These are phyloP conservation scores for Cyaniris semiargus DNA, from an alignment of 2,888 invertebrate species.

Conservation along the genomic window DNA sequence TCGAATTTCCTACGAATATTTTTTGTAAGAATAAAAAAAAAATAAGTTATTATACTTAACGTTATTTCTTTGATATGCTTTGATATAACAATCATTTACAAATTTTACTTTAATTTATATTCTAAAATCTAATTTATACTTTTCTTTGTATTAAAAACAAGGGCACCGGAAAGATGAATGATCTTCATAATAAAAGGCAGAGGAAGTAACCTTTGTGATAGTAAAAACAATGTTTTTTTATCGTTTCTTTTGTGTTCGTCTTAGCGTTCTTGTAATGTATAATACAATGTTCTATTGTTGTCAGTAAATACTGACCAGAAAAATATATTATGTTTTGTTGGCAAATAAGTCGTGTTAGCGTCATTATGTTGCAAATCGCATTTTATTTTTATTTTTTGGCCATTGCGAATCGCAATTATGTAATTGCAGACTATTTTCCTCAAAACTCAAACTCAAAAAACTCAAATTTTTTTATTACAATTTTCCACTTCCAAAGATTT, in stretches of 20 bases:
- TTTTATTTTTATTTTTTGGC: no score
- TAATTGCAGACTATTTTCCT: no score
- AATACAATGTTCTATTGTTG: constrained; percentile 6
- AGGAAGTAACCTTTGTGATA: neutral
- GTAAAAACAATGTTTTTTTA: neutral
- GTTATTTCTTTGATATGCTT: no score
- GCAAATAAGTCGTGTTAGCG: neutral
- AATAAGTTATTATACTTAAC: no score
- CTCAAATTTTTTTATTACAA: no score
- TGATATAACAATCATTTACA: no score
- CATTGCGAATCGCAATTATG: no score
- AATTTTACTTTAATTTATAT: neutral
- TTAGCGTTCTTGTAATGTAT: neutral
- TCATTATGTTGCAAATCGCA: no score
- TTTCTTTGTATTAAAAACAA: neutral
- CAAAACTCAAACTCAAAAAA: no score
- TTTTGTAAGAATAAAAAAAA: no score
- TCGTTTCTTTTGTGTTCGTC: neutral
- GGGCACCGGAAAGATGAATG: neutral
- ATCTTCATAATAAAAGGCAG: constrained; percentile 2
- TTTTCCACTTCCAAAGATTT: neutral
- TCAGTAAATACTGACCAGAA: neutral
- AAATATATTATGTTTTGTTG: neutral
- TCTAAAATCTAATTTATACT: neutral
- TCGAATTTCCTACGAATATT: no score